phyloP scores from a whole-genome alignment of 2,888 invertebrate genomes.

The Leucophora obtusa region DNA sequence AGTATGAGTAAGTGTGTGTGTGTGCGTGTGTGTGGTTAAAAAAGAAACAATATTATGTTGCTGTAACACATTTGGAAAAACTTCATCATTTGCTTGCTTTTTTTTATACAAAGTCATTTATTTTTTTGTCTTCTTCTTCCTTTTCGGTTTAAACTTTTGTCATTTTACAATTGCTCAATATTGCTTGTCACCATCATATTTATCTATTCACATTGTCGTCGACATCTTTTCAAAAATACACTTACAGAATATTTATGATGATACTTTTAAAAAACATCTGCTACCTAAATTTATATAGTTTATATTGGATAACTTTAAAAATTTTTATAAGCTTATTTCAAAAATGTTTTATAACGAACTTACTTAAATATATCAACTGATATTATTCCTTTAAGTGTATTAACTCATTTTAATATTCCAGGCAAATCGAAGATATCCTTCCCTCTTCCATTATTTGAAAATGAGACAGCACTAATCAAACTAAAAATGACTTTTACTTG shows the following conservation, averaged over 20 bases:
- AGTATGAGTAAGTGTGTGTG: not conserved
- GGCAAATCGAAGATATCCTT: too few relatives aligned
- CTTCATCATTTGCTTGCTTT: not conserved
- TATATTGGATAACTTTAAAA: too few relatives aligned
- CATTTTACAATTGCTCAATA: conserved; percentile 43
- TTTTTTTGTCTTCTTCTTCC: conserved; percentile 9
- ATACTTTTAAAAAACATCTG: too few relatives aligned
- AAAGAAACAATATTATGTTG: conserved; percentile 12
- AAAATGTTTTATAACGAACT: too few relatives aligned
- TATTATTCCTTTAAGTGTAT: too few relatives aligned
- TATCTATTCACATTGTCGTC: conserved; percentile 20
- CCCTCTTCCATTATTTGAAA: not conserved
- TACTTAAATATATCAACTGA: too few relatives aligned
- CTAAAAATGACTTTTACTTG: not conserved
- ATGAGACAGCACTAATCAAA: conserved; percentile 4
- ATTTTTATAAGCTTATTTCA: too few relatives aligned
- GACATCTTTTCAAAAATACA: not conserved
- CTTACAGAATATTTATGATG: not conserved
- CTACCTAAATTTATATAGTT: too few relatives aligned
- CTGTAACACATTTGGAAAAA: conserved; percentile 14
- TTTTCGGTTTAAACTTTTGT: conserved; percentile 24
- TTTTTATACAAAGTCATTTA: conserved; percentile 23
- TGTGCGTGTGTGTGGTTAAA: not conserved
- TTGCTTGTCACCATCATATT: conserved; percentile 38
- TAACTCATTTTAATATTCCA: too few relatives aligned